These are phyloP conservation scores for Eidolon dupreanum DNA, from an alignment of 2,797 vertebrate genomes.

Conservation along the genomic window DNA sequence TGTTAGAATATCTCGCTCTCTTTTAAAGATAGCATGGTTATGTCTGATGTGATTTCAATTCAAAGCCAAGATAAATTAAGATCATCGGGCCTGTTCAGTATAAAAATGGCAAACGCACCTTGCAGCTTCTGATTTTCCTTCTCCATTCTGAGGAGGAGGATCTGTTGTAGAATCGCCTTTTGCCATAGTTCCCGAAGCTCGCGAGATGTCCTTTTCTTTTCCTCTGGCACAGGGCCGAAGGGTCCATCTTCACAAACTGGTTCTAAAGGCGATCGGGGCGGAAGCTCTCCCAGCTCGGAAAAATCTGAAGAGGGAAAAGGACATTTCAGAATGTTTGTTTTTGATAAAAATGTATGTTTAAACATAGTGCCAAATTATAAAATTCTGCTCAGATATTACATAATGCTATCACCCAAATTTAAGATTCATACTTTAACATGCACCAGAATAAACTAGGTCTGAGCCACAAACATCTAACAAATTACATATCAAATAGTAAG, in stretches of 20 bases:
- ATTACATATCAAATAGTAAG: not conserved
- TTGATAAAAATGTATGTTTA: not conserved
- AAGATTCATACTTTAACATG: not conserved
- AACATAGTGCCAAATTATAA: not conserved
- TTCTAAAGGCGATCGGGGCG: slow-evolving; percentile 86
- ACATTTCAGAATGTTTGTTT: not conserved
- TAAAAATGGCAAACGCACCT: slow-evolving; percentile 85
- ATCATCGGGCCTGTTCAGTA: too few species aligned
- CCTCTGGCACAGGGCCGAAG: slow-evolving; percentile 88
- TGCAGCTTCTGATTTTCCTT: slow-evolving; percentile 97
- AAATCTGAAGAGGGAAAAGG: slow-evolving; percentile 85
- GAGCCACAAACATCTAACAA: not conserved
- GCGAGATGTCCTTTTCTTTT: slow-evolving; percentile 87
- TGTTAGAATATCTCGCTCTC: not conserved
- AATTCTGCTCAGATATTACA: not conserved
- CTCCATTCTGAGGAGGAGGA: slow-evolving; percentile 98
- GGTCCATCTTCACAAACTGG: slow-evolving; percentile 88
- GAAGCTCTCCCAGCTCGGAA: slow-evolving; percentile 90
- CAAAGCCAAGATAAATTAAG: not conserved
- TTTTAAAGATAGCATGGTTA: not conserved
- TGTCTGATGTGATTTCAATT: not conserved
- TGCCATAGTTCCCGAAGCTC: slow-evolving; percentile 96
- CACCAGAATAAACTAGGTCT: not conserved
- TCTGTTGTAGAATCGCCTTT: slow-evolving; percentile 97
- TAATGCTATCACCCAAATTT: not conserved